Base-by-base conservation (phyloP, 2,113 vertebrate species). In the Ailuropoda melanoleuca region DNA sequence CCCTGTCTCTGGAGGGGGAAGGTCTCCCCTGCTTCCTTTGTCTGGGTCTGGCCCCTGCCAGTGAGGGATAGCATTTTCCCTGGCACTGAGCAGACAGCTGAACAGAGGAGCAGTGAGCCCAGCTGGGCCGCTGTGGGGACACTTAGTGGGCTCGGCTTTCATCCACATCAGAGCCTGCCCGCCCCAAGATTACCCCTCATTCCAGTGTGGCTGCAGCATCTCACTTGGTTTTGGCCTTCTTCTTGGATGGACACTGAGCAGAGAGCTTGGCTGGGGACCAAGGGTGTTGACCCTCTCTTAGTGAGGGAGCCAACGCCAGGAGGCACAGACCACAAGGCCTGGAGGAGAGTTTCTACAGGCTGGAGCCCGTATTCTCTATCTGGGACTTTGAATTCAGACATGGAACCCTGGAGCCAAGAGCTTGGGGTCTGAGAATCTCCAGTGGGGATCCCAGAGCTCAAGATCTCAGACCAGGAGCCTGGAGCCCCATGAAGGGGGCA, bases 131-230 rank as follows among this genome's bases (percentile, higher is more conserved):
- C 92, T 92, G 6, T 86, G 97, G 98, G 97, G 98, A 98, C 96
- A 98, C 97, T 98, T 94, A 84, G 85, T 96, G 83, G 60, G 97
- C 92, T 98, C 97, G 97, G 98, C 97, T 98, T 98, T 98, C 98
- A 95, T 96, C 83, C 13, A 97, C 97, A 97, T 96, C 96, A 98
- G 97, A 98, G 98, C 86, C 68, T 84, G 93, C 58, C 34, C 56
- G 85, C 23, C n/a, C 92, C 85, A 93, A 97, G 98, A 98, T 98
- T 98, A 97, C 98, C 98, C 72, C 85, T 55, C 50, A 77, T 95
- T 97, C 53, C 50, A 95, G 80, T 90, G 88, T 97, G 53, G 98
- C 98, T 98, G 96, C 85, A 98, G 98, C 96, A 97, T 97, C 98
- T 98, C 97, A 93, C 95, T 98, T 97, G 96, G 95, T 93, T 98